phyloP scores from a whole-genome alignment of 1,140 invertebrate genomes.

The Caenorhabditis remanei region DNA sequence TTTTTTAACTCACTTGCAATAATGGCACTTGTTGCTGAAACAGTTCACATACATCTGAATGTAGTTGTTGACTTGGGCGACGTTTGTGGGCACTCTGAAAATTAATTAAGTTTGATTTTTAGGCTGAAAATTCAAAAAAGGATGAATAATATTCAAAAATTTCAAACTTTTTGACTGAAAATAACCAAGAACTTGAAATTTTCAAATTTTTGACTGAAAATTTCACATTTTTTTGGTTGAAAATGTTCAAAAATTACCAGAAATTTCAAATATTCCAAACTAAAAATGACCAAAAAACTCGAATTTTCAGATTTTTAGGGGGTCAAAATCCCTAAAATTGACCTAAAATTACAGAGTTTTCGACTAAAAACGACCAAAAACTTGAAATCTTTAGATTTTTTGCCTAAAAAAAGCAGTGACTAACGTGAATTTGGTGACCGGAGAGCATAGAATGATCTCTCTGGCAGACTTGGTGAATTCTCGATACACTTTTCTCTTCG shows the following conservation, averaged over 20 bases:
- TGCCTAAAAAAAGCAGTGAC: neutral
- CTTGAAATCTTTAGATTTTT: neutral
- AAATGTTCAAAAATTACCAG: no score
- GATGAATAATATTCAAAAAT: no score
- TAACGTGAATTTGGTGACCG: slow-evolving; percentile 43
- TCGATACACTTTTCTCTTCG: slow-evolving; percentile 16
- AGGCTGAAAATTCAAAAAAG: neutral
- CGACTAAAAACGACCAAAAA: neutral
- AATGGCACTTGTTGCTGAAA: slow-evolving; percentile 1
- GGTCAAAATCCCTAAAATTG: no score
- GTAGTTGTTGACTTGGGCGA: slow-evolving; percentile 28
- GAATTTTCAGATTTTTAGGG: no score
- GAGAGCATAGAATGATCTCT: slow-evolving; percentile 15
- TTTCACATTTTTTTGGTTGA: no score
- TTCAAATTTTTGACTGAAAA: no score
- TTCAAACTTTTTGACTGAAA: no score
- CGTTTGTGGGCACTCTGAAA: neutral
- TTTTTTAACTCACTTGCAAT: slow-evolving; percentile 12
- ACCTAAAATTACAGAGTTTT: neutral
- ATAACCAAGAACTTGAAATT: no score
- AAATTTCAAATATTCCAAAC: no score
- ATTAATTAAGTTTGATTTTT: neutral
- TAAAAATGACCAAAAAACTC: no score
- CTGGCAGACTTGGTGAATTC: slow-evolving; percentile 23
- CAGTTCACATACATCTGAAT: slow-evolving; percentile 33